These are phyloP conservation scores for Ectemnius continuus DNA, from an alignment of 2,888 invertebrate genomes.

Conservation along the genomic window DNA sequence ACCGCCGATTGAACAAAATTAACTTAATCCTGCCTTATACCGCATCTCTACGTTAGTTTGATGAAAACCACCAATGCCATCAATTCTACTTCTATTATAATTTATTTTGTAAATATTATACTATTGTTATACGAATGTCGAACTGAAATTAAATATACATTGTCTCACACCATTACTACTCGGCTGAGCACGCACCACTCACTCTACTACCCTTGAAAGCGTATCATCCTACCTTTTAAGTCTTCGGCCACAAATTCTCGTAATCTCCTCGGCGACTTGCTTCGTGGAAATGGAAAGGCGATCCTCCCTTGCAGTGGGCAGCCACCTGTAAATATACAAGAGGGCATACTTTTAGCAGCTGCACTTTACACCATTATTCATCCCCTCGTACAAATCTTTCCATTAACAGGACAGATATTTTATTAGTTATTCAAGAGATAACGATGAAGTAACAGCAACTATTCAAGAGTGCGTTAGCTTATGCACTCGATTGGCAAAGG, in stretches of 20 bases:
- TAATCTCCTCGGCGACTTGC: not conserved
- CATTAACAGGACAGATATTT: too few relatives aligned
- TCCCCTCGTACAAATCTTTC: too few relatives aligned
- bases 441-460: too few relatives aligned
- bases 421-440: too few relatives aligned
- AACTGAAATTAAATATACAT: conserved; percentile 71
- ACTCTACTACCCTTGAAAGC: not conserved
- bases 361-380: not conserved
- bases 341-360: not conserved
- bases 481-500: too few relatives aligned
- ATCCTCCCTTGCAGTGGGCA: not conserved
- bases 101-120: conserved; percentile 77
- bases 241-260: not conserved
- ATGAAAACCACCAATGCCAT: conserved; percentile 55
- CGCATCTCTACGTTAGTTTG: conserved; percentile 49
- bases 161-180: conserved; percentile 65
- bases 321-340: not conserved
- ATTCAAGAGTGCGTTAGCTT: too few relatives aligned
- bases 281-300: not conserved
- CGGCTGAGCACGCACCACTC: not conserved
- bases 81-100: conserved; percentile 68
- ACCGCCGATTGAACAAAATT: conserved; percentile 36
- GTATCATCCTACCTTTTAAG: conserved; percentile 6
- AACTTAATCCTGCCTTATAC: conserved; percentile 39
- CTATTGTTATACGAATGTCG: conserved; percentile 74